phyloP scores from a whole-genome alignment of 2,797 vertebrate species.

The Schizopygopsis malacanthus region DNA sequence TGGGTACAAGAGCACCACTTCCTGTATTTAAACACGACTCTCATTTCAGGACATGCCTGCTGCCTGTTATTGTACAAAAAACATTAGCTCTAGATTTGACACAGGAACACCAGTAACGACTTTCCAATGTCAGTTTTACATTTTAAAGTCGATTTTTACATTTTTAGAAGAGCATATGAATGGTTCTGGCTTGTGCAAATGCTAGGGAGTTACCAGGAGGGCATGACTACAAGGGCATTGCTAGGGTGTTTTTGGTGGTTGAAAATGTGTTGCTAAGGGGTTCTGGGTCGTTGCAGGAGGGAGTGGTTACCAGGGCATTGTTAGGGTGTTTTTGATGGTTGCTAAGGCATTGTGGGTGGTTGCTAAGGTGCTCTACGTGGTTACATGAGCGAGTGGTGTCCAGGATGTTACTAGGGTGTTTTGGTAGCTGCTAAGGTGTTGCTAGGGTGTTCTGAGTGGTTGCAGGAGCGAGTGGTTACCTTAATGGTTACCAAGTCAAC shows the following conservation, averaged over 20 bases:
- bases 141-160: not conserved
- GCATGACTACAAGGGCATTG: not conserved
- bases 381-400: not conserved
- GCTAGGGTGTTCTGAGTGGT: not conserved
- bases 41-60: constrained; percentile 37
- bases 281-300: not conserved
- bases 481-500: not conserved
- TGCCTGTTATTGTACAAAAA: constrained; percentile 33
- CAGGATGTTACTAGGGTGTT: not conserved
- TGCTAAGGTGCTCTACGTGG: not conserved
- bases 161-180: not conserved
- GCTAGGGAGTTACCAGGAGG: not conserved
- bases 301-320: not conserved
- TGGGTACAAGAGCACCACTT: constrained; percentile 44
- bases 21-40: constrained; percentile 46
- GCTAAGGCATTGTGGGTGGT: not conserved
- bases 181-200: not conserved
- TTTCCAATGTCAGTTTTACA: constrained; percentile 21
- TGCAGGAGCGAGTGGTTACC: not conserved
- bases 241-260: not conserved
- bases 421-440: not conserved
- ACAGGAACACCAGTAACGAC: not conserved
- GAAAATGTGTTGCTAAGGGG: not conserved
- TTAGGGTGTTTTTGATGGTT: not conserved
- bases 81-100: constrained; percentile 3